A percentile compares a stretch with the other conserved stretches of the same genome.
These are phyloP conservation scores for Chaetophractus vellerosus DNA, from an alignment of 2,797 vertebrate species.

Conservation along the genomic window DNA sequence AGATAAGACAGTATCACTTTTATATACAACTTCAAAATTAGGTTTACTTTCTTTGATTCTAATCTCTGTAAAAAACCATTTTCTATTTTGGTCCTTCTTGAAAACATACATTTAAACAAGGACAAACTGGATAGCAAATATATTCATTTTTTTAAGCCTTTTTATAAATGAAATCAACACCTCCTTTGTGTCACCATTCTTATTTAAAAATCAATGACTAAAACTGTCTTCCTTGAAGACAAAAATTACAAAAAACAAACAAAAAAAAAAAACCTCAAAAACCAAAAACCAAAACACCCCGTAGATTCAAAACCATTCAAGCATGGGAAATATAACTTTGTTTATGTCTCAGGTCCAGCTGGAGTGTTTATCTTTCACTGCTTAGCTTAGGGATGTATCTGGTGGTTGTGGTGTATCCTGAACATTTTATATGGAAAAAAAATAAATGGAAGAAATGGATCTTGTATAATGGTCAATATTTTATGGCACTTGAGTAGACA, in stretches of 20 bases:
- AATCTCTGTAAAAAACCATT: neutral
- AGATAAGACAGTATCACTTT: neutral
- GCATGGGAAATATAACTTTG: neutral
- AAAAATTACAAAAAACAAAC: slow-evolving; percentile 8
- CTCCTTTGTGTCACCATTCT: neutral
- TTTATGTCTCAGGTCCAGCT: neutral
- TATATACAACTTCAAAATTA: slow-evolving; percentile 34
- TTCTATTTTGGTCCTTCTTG: slow-evolving; percentile 37
- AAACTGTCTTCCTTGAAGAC: slow-evolving; percentile 12
- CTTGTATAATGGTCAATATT: neutral
- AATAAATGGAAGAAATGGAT: neutral
- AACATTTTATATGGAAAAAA: slow-evolving; percentile 2
- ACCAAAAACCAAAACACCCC: too few species aligned
- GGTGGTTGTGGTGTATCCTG: neutral
- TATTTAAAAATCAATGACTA: slow-evolving; percentile 8
- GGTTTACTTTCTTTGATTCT: slow-evolving; percentile 50
- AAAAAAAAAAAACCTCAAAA: neutral
- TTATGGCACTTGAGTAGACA: neutral
- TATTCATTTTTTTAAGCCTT: neutral
- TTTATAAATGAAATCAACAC: slow-evolving; percentile 45
- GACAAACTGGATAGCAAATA: slow-evolving; percentile 15
- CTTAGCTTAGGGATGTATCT: neutral
- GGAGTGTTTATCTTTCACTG: neutral
- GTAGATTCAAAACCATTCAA: slow-evolving; percentile 11
- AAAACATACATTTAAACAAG: neutral